Base-by-base conservation (phyloP, 92 coral and sea anemone genomes). In the Epizoanthus illoricatus region DNA sequence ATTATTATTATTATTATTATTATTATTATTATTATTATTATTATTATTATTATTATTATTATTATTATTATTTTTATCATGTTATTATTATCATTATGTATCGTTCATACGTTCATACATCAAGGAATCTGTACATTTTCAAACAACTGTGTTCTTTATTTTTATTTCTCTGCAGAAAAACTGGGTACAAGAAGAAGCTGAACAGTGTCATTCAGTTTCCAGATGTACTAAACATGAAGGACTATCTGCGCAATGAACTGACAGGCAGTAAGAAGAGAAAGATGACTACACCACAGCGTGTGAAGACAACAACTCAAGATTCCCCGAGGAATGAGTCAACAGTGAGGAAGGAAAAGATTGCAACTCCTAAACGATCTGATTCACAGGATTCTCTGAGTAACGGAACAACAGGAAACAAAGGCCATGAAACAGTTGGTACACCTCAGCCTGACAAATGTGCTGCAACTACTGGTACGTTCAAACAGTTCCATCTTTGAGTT, bases 141-240 rank as follows among this genome's bases (percentile, higher is more conserved):
- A 52, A 52, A 10, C 56, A 52, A 10, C 10, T 52, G 56, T 52
- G 15, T 11, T 52, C 3, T 45, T 45, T 36, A 16, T 59, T 66
- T 81, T n/a, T 40, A 9, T 8, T 49, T 70, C 68, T 16, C 6
- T 11, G 57, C 83, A 96, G 99, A 71, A 93, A 93, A 85, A 93
- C 98, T 15, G 97, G 99, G 10, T 93, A 86, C 90, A 96, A 96
- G 90, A 96, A 96, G 81, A 96, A 96, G 80, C 73, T 96, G 76
- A 92, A 91, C 83, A 91, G 89, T 54, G 68, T 89, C 71, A 89
- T 94, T 42, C 97, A 92, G 87, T 96, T 96, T 80, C 99, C 99
- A 24, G 99, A 96, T 73, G 81, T 87, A 17, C 80, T 96, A 21
- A 88, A 92, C 75, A 90, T 96, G 97, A 92, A 87, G 28, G 97